Conservation (phyloP, 2,888 invertebrate species). For the Oscheius sp. region DNA sequence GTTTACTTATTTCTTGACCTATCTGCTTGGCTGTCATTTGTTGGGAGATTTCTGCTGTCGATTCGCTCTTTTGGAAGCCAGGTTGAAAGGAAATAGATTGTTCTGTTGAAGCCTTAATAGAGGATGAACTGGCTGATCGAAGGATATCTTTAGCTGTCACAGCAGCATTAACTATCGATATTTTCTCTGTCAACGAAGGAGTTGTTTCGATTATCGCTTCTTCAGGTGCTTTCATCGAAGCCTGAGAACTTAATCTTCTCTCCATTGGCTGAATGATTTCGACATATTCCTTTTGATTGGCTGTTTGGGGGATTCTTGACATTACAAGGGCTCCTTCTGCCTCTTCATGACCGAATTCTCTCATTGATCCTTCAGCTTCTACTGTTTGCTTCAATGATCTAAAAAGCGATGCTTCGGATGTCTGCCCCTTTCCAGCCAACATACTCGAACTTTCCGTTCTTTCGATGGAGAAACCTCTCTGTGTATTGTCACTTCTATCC, state of each 20-base stretch:
- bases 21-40: background rate
- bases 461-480: background rate
- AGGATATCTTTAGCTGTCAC: background rate
- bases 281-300: background rate
- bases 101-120: background rate
- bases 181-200: background rate
- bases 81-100: background rate
- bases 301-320: background rate
- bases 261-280: background rate
- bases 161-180: background rate
- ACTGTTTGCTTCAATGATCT: background rate
- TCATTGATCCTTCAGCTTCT: background rate
- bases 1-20: background rate
- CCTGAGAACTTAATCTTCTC: background rate
- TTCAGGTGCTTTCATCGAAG: background rate
- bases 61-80: background rate
- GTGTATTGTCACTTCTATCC: background rate
- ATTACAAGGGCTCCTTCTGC: constrained; percentile 3
- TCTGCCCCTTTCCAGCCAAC: constrained; percentile 7
- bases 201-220: background rate
- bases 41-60: background rate
- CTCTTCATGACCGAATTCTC: background rate
- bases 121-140: background rate
- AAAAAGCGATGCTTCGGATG: background rate
- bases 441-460: constrained; percentile 3